phyloP scores from a whole-genome alignment of 2,888 invertebrate species.

The Spodoptera picta region DNA sequence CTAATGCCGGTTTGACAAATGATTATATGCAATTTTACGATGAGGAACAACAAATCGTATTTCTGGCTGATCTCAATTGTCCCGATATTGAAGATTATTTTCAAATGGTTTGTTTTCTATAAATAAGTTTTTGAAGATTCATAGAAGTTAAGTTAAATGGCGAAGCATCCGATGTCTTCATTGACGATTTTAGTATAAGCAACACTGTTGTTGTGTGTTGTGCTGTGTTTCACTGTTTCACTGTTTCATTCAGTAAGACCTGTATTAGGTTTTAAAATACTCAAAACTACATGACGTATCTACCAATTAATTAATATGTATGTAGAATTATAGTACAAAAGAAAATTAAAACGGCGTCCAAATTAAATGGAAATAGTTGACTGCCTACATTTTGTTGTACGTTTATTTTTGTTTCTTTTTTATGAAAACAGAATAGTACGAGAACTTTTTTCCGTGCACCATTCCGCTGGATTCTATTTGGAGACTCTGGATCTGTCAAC shows the following conservation, averaged over 20 bases:
- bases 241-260: too few relatives aligned
- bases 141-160: neutral
- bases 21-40: slow-evolving; percentile 59
- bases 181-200: too few relatives aligned
- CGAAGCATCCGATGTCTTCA: too few relatives aligned
- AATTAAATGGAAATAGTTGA: too few relatives aligned
- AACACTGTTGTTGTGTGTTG: too few relatives aligned
- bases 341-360: too few relatives aligned
- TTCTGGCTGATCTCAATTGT: slow-evolving; percentile 74
- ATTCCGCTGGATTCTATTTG: slow-evolving; percentile 77
- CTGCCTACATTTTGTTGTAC: too few relatives aligned
- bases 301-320: too few relatives aligned
- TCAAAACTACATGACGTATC: too few relatives aligned
- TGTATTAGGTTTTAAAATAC: too few relatives aligned
- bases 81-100: slow-evolving; percentile 65
- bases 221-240: too few relatives aligned
- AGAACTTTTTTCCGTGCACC: slow-evolving; percentile 71
- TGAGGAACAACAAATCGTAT: slow-evolving; percentile 70
- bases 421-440: slow-evolving; percentile 61
- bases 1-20: slow-evolving; percentile 64
- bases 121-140: neutral
- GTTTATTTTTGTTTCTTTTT: neutral
- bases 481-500: slow-evolving; percentile 36
- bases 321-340: too few relatives aligned
- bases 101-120: slow-evolving; percentile 58